Percentiles rank a stretch among this genome's conserved stretches.
These are phyloP conservation scores for Gobiocypris rarus DNA, from an alignment of 2,113 vertebrate genomes.

Conservation along the genomic window DNA sequence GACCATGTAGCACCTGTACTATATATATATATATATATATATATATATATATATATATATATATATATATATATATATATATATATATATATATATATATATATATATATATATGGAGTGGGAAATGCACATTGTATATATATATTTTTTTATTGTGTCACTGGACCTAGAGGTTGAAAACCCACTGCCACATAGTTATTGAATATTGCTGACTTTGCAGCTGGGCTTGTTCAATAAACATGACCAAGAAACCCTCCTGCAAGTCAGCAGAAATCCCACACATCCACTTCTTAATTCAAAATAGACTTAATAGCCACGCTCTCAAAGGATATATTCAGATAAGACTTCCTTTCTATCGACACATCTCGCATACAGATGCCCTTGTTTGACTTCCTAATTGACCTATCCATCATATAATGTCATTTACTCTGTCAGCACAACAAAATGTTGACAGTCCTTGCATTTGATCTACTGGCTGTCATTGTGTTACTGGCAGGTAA, in stretches of 20 bases:
- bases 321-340: conserved; percentile 7
- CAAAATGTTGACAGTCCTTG: not conserved
- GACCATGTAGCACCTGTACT: no score
- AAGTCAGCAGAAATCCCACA: conserved; percentile 47
- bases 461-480: not conserved
- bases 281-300: conserved; percentile 7
- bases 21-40: no score
- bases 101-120: no score
- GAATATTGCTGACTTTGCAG: conserved; percentile 27
- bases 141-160: no score
- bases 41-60: no score
- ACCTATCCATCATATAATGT: not conserved
- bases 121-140: no score
- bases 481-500: not conserved
- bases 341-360: not conserved
- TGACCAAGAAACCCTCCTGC: conserved; percentile 32
- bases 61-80: no score
- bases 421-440: conserved; percentile 9
- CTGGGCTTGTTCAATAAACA: conserved; percentile 38
- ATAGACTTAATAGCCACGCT: conserved; percentile 28
- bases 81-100: no score
- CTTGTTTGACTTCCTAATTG: not conserved
- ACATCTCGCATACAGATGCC: not conserved
- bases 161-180: not conserved
- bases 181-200: not conserved